Base-by-base conservation (phyloP, 2,797 vertebrate species). In the Sandelia bainsii region DNA sequence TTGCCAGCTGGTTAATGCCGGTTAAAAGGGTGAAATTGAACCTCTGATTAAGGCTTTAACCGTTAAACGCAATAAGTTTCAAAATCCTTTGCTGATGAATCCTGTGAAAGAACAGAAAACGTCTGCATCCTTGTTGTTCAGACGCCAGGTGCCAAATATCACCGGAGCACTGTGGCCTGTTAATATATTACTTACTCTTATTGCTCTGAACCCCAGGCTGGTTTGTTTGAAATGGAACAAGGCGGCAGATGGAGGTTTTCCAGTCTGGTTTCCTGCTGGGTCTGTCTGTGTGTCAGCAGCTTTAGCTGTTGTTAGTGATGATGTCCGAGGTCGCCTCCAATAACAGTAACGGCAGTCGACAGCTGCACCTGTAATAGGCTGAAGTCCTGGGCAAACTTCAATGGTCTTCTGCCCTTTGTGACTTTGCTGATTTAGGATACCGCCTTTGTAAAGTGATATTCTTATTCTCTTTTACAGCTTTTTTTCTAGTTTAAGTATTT, bases 201-300 rank as follows among this genome's bases (percentile, higher is more conserved):
- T 39, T 27, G 45, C 39, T 20, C 29, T 17, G 52, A 56, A 12
- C 23, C 44, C 4, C 46, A 1, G 32, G 42, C 32, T 17, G 39
- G 14, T 23, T 48, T 20, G 14, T 53, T 22, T 56, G 13, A 17
- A 53, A 34, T 19, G 29, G 56, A 32, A 53, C 25, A 22, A 17
- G 68, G 20, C 4, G 51, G 75, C 82, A 87, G 86, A 84, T 82
- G 76, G 76, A 67, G 52, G 42, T 59, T 78, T 17, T 66, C 27
- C 51, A 59, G 22, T 5, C 27, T 1, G 57, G 68, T 19, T 52
- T 40, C 84, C 79, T 1, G 63, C 82, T 81, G 87, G 23, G 56
- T 54, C 22, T 5, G 49, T 49, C 27, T 68, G 62, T 61, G 62
- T 66, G 56, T 29, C 27, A 0, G 22, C 46, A n/a, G 37, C n/a